Conservation (phyloP, 2,888 invertebrate genomes). For the Lasioglossum marginatum region DNA sequence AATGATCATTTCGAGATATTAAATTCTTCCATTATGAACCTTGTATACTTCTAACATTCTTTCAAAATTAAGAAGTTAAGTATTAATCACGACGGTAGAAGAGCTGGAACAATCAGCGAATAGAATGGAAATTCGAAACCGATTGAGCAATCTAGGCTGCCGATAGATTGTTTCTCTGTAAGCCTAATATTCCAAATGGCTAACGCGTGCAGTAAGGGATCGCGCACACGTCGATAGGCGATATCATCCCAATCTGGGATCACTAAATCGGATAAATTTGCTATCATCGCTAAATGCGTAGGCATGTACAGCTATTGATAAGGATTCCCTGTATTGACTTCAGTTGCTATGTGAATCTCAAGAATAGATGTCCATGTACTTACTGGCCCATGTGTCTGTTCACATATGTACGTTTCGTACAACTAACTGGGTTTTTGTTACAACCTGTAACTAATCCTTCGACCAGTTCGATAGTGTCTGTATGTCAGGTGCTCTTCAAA, state of each 20-base stretch:
- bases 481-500: background rate
- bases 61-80: background rate
- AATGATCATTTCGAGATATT: background rate
- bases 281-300: conserved; percentile 1
- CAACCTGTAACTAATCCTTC: background rate
- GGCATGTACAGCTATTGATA: conserved; percentile 2
- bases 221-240: conserved; percentile 5
- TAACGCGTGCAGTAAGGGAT: conserved; percentile 13
- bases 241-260: conserved; percentile 24
- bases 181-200: conserved; percentile 44
- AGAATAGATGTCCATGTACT: background rate
- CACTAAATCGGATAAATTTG: conserved; percentile 38
- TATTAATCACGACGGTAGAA: background rate
- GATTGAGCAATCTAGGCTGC: conserved; percentile 25
- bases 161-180: conserved; percentile 17
- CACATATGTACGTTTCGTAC: too few relatives aligned
- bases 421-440: background rate
- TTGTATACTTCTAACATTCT: background rate
- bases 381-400: too few relatives aligned
- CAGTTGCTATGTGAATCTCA: background rate
- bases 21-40: background rate
- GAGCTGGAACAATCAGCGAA: background rate
- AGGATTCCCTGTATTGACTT: background rate
- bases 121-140: conserved; percentile 1
- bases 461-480: background rate